A percentile compares a stretch with the other conserved stretches of the same genome.
Conservation (phyloP, 2,113 vertebrate genomes). For the Aspidoscelis tigris region DNA sequence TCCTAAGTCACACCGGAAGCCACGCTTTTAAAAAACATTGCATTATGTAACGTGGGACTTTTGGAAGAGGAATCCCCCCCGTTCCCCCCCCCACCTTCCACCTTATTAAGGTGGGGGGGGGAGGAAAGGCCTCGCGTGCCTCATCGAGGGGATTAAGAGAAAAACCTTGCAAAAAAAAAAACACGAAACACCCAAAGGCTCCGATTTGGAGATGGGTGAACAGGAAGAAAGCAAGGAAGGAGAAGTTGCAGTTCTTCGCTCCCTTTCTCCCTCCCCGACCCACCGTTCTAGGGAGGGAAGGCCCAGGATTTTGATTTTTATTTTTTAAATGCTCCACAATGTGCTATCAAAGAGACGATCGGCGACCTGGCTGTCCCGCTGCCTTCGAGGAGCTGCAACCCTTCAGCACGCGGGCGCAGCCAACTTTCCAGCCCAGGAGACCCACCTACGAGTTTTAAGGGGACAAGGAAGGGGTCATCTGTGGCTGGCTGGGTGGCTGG, state of each 20-base stretch:
- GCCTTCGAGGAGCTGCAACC: slow-evolving; percentile 35
- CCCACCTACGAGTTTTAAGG: not conserved
- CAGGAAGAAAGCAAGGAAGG: not conserved
- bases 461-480: no score
- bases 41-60: slow-evolving; percentile 64
- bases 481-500: no score
- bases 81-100: no score
- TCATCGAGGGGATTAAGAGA: no score
- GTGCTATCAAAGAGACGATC: no score
- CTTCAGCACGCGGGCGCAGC: not conserved
- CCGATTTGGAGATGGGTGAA: not conserved
- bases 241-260: not conserved
- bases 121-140: not conserved
- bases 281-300: slow-evolving; percentile 9
- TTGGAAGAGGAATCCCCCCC: not conserved
- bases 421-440: not conserved
- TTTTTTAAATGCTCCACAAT: no score
- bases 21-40: slow-evolving; percentile 61
- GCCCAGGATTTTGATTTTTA: slow-evolving; percentile 10
- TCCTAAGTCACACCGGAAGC: slow-evolving; percentile 73
- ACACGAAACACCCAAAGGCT: not conserved
- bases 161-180: not conserved
- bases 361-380: not conserved
- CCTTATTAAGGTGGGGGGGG: no score
- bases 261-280: not conserved